phyloP scores from a whole-genome alignment of 2,797 vertebrate species.

The Emydoidea blandingii region DNA sequence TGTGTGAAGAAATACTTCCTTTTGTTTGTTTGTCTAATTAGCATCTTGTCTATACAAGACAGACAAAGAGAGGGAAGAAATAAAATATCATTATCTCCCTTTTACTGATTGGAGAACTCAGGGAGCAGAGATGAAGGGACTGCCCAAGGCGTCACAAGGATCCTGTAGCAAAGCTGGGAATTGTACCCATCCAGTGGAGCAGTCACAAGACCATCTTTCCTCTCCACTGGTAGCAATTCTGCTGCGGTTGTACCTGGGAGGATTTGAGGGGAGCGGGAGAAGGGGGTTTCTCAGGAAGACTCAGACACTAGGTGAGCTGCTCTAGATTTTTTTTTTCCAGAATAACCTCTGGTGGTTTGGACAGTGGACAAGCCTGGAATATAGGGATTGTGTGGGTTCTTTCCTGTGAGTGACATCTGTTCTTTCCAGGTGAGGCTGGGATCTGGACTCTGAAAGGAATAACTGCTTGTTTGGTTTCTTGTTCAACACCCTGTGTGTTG shows the following conservation, averaged over 20 bases:
- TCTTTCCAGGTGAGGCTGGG: accelerated
- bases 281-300: neutral
- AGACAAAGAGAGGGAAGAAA: too few relatives aligned
- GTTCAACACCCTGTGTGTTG: neutral
- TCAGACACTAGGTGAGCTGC: neutral
- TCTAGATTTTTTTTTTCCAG: neutral
- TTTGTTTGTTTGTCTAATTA: too few relatives aligned
- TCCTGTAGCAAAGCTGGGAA: neutral
- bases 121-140: neutral
- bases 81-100: too few relatives aligned
- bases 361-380: neutral
- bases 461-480: neutral
- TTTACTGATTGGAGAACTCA: neutral
- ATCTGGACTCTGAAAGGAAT: accelerated
- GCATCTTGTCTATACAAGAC: too few relatives aligned
- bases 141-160: neutral
- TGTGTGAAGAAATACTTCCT: too few relatives aligned
- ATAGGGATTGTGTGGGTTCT: neutral
- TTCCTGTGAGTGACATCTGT: neutral
- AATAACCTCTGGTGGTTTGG: neutral
- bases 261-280: neutral
- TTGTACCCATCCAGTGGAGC: neutral
- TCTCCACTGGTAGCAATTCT: neutral
- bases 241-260: neutral
- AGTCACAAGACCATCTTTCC: neutral